Percentiles rank a stretch among this genome's conserved stretches.
Conservation (phyloP, 2,888 invertebrate species). For the Leptura quadrifasciata region DNA sequence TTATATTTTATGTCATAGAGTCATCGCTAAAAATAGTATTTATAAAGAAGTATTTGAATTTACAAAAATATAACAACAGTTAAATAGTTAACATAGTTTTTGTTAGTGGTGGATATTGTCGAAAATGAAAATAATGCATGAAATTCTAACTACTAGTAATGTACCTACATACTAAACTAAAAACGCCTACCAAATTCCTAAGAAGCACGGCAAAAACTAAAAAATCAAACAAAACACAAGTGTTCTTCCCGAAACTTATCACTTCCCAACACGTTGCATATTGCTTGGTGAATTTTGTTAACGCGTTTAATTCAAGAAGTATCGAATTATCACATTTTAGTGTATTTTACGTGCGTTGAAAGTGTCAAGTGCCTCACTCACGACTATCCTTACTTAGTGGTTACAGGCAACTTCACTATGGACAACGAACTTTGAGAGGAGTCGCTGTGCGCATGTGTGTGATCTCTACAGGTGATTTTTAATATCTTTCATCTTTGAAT, state of each 20-base stretch:
- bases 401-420: slow-evolving; percentile 45
- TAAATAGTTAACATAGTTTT: neutral
- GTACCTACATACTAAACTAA: neutral
- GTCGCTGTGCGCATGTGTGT: slow-evolving; percentile 56
- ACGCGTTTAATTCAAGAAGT: slow-evolving; percentile 45
- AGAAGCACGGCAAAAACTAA: slow-evolving; percentile 60
- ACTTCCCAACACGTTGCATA: slow-evolving; percentile 45
- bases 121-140: slow-evolving; percentile 6
- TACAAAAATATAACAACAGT: slow-evolving; percentile 37
- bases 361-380: slow-evolving; percentile 52
- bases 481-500: slow-evolving; percentile 45
- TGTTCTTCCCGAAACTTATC: slow-evolving; percentile 40
- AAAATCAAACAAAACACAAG: slow-evolving; percentile 44
- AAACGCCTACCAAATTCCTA: slow-evolving; percentile 70
- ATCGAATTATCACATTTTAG: slow-evolving; percentile 48
- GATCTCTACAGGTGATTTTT: slow-evolving; percentile 63
- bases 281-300: slow-evolving; percentile 38
- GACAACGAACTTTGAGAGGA: slow-evolving; percentile 55
- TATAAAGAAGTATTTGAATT: slow-evolving; percentile 47
- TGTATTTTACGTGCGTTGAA: slow-evolving; percentile 43
- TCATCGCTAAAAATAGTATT: slow-evolving; percentile 66
- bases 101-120: slow-evolving; percentile 32
- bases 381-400: slow-evolving; percentile 48
- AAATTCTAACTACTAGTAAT: slow-evolving; percentile 22
- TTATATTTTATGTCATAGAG: slow-evolving; percentile 46